Base-by-base conservation (phyloP, 2,113 vertebrate species). In the Capra hircus region DNA sequence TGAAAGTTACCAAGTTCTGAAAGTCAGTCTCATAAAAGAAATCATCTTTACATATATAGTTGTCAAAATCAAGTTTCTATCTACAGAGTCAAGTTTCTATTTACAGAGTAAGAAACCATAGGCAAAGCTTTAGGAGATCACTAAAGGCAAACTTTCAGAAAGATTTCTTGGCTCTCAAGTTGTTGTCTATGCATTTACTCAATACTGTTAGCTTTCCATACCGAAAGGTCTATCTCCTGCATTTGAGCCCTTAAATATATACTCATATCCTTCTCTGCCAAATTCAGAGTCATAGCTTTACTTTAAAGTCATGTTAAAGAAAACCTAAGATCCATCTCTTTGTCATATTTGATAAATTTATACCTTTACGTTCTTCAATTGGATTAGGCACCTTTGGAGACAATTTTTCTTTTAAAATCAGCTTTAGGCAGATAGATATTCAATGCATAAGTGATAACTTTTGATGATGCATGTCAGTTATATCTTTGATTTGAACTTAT, bases 311-410 rank as follows among this genome's bases (percentile, higher is more conserved):
- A 78, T 30, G 21, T 90, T 60, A 91, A 94, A 83, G 55, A 90
- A 15, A 92, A 19, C 4, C 48, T 92, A 53, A 50, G 43, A 90
- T 57, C 90, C 36, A 57, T 86, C 8, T 85, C 48, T 96, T 81
- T 92, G 28, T 71, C 40, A 78, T 94, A n/a, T 50, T 52, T 30
- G 23, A 23, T 50, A 95, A 86, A 90, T 87, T 57, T 57, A 78
- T 77, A 83, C 6, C 59, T 98, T 86, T 77, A 83, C 11, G 53
- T 98, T 86, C 33, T 94, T 94, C 90, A 91, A n/a, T 90, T 95
- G 60, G 64, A 71, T 88, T 92, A 90, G 27, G 50, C 15, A 60
- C 14, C 27, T 53, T 86, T 8, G 36, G 45, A 97, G 33, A 55
- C 7, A 80, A 53, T 81, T 95, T 90, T 50, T 71, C 50, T 91